These are phyloP conservation scores for Blera fallax DNA, from an alignment of 2,888 invertebrate genomes.

Conservation along the genomic window DNA sequence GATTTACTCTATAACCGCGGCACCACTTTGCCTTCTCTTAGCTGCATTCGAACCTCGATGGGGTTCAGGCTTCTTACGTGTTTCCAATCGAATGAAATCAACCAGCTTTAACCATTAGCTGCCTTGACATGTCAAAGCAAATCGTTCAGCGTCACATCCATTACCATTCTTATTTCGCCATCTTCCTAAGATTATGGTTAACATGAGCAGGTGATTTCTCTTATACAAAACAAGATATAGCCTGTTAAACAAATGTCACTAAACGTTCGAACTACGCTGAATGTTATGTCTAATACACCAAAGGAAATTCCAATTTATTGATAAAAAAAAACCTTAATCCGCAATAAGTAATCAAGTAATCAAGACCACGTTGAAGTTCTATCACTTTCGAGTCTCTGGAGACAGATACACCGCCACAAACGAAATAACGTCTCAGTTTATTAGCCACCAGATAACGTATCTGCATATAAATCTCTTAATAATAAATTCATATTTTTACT, in stretches of 20 bases:
- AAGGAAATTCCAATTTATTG: neutral
- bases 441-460: neutral
- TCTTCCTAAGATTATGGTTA: neutral
- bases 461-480: slow-evolving; percentile 2
- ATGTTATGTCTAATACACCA: neutral
- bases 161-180: neutral
- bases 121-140: neutral
- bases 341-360: slow-evolving; percentile 3
- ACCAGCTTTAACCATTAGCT: no score
- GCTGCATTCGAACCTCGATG: no score
- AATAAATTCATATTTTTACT: slow-evolving; percentile 11
- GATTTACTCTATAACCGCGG: no score
- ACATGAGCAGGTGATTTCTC: slow-evolving; percentile 7
- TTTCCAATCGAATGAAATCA: no score
- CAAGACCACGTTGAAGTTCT: slow-evolving; percentile 3
- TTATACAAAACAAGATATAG: neutral
- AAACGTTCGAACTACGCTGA: neutral
- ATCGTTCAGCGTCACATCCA: neutral
- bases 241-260: neutral
- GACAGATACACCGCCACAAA: neutral
- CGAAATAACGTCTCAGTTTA: neutral
- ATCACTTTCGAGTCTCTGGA: neutral
- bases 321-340: neutral
- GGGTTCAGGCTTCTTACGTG: no score
- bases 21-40: no score